phyloP scores from a whole-genome alignment of 92 coral and sea anemone genomes.

The Epizoanthus illoricatus region DNA sequence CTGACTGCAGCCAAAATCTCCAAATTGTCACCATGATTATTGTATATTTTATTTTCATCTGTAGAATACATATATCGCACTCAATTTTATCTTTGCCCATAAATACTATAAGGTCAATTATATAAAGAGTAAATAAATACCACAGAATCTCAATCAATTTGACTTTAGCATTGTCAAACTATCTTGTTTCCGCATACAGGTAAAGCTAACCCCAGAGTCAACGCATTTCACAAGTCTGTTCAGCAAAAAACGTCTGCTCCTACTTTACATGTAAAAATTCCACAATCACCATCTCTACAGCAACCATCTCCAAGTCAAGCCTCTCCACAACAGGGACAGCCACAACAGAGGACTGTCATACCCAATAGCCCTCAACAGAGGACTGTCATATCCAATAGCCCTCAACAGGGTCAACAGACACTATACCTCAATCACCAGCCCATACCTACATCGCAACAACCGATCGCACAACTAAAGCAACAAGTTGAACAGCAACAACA shows the following conservation, averaged over 20 bases:
- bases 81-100: too few species aligned
- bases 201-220: conserved; percentile 68
- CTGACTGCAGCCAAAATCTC: too few species aligned
- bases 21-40: too few species aligned
- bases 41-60: too few species aligned
- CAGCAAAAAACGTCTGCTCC: conserved; percentile 61
- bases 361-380: conserved; percentile 75
- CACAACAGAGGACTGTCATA: conserved; percentile 69
- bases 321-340: conserved; percentile 70
- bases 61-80: too few species aligned
- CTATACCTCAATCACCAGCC: conserved; percentile 77
- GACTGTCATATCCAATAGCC: conserved; percentile 62
- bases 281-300: conserved; percentile 83
- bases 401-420: conserved; percentile 77
- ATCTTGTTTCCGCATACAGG: conserved; percentile 41
- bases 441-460: conserved; percentile 68
- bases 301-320: conserved; percentile 68
- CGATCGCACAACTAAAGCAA: conserved; percentile 83
- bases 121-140: too few species aligned
- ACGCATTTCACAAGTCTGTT: conserved; percentile 68
- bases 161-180: too few species aligned
- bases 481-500: conserved; percentile 87
- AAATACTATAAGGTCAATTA: too few species aligned
- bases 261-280: conserved; percentile 68
- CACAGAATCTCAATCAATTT: too few species aligned